Percentiles rank a stretch among this genome's conserved stretches.
phyloP scores from a whole-genome alignment of 2,797 vertebrate genomes.

The Tragopan temminckii region DNA sequence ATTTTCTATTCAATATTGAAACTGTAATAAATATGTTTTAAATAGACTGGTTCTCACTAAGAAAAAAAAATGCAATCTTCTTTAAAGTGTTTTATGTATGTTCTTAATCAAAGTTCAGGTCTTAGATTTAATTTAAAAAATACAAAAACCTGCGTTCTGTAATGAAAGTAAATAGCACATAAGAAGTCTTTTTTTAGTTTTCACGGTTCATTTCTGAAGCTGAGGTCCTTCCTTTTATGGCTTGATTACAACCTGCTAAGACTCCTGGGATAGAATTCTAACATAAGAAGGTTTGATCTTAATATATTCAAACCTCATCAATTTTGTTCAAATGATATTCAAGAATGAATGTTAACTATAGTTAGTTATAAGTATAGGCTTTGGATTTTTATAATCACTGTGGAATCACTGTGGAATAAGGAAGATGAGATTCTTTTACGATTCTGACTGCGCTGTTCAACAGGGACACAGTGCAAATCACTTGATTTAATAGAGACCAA shows the following conservation, averaged over 20 bases:
- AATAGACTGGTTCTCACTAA: background rate
- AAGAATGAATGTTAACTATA: conserved; percentile 50
- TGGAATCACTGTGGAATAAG: conserved; percentile 41
- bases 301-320: conserved; percentile 57
- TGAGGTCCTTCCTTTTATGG: background rate
- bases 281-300: conserved; percentile 26
- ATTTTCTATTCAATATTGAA: background rate
- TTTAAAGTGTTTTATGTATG: background rate
- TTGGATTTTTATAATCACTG: conserved; percentile 31
- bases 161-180: background rate
- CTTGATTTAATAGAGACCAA: conserved; percentile 42
- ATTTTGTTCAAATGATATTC: conserved; percentile 61
- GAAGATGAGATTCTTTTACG: conserved; percentile 25
- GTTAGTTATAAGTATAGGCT: background rate
- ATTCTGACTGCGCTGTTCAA: conserved; percentile 3
- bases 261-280: conserved; percentile 8
- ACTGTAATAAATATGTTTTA: background rate
- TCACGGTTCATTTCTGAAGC: background rate
- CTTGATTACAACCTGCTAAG: conserved; percentile 20
- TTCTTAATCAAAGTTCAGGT: background rate
- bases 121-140: background rate
- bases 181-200: background rate
- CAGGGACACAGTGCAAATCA: background rate
- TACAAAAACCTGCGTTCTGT: background rate
- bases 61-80: background rate